These are phyloP conservation scores for Crotalus viridis DNA, from an alignment of 2,113 vertebrate genomes.

Conservation along the genomic window DNA sequence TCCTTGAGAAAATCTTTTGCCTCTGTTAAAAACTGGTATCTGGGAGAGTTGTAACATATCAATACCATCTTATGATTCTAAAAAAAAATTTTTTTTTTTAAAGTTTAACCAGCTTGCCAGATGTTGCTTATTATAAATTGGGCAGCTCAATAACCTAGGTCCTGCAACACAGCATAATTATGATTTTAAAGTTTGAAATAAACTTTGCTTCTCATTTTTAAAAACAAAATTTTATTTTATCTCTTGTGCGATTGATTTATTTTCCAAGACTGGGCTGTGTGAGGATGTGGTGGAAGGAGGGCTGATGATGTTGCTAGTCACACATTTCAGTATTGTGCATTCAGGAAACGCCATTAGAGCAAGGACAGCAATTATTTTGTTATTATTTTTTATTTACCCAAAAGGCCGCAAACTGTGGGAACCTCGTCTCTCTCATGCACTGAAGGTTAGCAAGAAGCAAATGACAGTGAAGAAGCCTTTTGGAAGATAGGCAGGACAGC, in stretches of 20 bases:
- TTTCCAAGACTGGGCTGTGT: neutral
- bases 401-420: neutral
- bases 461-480: neutral
- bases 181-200: neutral
- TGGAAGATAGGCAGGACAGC: neutral
- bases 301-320: neutral
- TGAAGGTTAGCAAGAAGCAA: neutral
- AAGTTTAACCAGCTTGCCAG: neutral
- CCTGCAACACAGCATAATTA: neutral
- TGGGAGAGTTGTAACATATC: neutral
- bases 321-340: neutral
- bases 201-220: neutral
- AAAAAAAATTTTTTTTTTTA: neutral
- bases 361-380: neutral
- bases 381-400: neutral
- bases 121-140: neutral
- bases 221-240: neutral
- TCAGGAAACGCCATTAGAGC: neutral
- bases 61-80: neutral
- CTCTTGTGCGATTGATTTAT: neutral
- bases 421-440: neutral
- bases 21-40: neutral
- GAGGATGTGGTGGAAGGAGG: neutral
- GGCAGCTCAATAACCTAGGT: neutral
- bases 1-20: neutral